Percentiles rank a stretch among this genome's conserved stretches.
phyloP scores from a whole-genome alignment of 1,140 invertebrate species.

The Leptinotarsa undecemlineata region DNA sequence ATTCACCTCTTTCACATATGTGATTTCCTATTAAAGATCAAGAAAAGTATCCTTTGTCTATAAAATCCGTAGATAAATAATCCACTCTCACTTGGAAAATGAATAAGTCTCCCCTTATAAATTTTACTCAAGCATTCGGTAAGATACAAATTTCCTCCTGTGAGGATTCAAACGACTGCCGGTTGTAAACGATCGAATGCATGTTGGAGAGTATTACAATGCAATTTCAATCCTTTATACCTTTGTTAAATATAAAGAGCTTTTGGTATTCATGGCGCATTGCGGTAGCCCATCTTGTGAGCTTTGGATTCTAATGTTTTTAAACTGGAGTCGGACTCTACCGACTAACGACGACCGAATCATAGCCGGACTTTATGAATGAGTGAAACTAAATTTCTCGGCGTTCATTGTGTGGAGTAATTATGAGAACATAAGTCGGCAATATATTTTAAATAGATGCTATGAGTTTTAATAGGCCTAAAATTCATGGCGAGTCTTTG shows the following conservation, averaged over 20 bases:
- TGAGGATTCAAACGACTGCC: neutral
- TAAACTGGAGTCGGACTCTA: neutral
- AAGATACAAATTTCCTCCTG: too few relatives aligned
- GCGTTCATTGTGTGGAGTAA: neutral
- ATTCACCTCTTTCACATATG: too few relatives aligned
- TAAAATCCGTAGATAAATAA: too few relatives aligned
- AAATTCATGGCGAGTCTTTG: too few relatives aligned
- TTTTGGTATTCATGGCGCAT: neutral
- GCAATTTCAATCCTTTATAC: conserved; percentile 3
- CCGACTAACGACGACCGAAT: neutral
- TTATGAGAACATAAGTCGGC: neutral
- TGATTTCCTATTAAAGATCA: too few relatives aligned
- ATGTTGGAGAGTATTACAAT: neutral
- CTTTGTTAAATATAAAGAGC: neutral
- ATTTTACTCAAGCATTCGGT: too few relatives aligned
- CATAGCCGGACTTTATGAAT: neutral
- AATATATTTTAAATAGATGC: neutral
- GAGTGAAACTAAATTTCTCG: neutral
- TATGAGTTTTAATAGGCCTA: neutral
- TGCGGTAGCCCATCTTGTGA: neutral
- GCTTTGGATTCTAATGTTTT: neutral
- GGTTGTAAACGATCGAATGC: neutral
- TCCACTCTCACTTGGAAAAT: too few relatives aligned
- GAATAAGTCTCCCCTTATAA: too few relatives aligned
- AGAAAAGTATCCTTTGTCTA: too few relatives aligned